A percentile compares a stretch with the other conserved stretches of the same genome.
phyloP scores from a whole-genome alignment of 2,113 vertebrate genomes.

The Callopanchax toddi region DNA sequence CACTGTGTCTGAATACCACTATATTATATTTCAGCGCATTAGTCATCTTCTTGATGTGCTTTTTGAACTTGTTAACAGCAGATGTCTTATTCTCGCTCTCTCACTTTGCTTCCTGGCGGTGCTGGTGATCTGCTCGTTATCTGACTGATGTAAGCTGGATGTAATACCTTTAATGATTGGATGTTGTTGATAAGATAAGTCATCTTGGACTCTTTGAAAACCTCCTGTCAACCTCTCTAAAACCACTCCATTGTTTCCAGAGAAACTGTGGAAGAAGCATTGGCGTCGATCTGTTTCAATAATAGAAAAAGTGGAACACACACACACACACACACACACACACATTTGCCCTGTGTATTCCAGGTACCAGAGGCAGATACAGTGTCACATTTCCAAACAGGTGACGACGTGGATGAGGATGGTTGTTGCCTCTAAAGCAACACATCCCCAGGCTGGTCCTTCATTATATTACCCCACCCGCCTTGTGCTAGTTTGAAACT shows the following conservation, averaged over 20 bases:
- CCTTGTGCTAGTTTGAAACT: constrained; percentile 73
- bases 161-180: constrained; percentile 59
- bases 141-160: constrained; percentile 63
- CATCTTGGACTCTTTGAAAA: constrained; percentile 34
- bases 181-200: constrained; percentile 53
- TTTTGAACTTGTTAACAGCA: constrained; percentile 10
- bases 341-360: constrained; percentile 23
- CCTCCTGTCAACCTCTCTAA: constrained; percentile 25
- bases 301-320: neutral
- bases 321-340: constrained; percentile 2
- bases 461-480: constrained; percentile 61
- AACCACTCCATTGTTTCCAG: constrained; percentile 12
- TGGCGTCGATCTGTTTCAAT: constrained; percentile 5
- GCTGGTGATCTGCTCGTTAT: constrained; percentile 36
- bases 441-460: constrained; percentile 62
- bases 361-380: constrained; percentile 6
- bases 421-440: constrained; percentile 54
- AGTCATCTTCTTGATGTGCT: neutral
- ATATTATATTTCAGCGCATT: neutral
- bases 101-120: constrained; percentile 11
- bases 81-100: neutral
- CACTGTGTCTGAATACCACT: too few species aligned
- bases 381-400: constrained; percentile 25
- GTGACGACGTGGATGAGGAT: constrained; percentile 43
- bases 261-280: constrained; percentile 9